Evolutionary conservation across 2,797 vertebrate genomes (phyloP), one percentile per base, ranked within the genome.

Genomic region (Pitangus sulphuratus): DNA sequence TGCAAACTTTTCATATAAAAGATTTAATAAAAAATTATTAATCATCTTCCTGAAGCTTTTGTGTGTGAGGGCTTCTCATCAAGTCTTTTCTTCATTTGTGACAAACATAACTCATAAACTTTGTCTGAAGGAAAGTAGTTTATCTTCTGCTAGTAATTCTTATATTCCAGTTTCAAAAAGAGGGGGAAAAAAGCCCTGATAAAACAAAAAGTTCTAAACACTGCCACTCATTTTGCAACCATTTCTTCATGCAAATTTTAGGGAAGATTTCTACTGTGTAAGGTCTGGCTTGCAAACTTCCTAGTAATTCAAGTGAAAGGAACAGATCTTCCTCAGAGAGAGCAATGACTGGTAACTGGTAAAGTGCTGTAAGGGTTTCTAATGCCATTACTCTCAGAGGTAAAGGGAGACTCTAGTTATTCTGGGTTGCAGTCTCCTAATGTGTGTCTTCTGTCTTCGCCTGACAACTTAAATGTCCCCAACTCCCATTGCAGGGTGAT

Each of bases 21-120:
- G 50, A 89, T 83, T 93, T 94, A 86, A 92, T 80, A 45, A 96
- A 92, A 94, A 96, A 97, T 91, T 88, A 79, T 84, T 95, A 42
- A 62, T 84, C 58, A 28, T 71, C 53, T 83, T 50, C 94, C 89
- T 94, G 91, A 96, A 96, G 53, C 31, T 85, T 94, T 95, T 92
- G 87, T 93, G 51, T 89, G 89, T 31, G 51, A 96, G 85, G 74
- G 89, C 83, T 91, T 93, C 65, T 83, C 77, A 83, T 86, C 57
- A 76, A 87, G 56, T 47, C 54, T 83, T 81, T 90, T 47, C 64
- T 93, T 85, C 83, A 58, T 95, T 95, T 88, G 33, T 92, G 96
- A 90, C 89, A 94, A 94, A 84, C 40, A 76, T 89, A 92, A 94
- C 60, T 88, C 82, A 79, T 84, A 82, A 97, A 94, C 80, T 95